Conservation (phyloP, 2,888 invertebrate genomes). For the Chrysolina americana region DNA sequence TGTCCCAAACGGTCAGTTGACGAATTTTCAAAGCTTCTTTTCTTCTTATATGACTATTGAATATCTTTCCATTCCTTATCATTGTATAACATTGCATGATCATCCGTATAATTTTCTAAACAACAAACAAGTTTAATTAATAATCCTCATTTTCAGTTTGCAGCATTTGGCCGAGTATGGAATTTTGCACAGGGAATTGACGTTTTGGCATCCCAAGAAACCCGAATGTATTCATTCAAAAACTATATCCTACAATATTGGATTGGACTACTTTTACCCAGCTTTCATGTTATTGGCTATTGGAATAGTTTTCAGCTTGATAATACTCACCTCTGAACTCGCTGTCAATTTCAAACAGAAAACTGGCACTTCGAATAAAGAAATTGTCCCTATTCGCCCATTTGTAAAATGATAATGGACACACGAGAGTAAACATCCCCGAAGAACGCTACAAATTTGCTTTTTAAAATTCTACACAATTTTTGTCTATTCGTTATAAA, state of each 20-base stretch:
- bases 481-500: no score
- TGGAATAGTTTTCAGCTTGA: constrained; percentile 58
- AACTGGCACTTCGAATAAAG: background rate
- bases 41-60: no score
- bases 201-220: constrained; percentile 62
- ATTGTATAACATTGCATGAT: no score
- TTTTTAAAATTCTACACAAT: no score
- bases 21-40: no score
- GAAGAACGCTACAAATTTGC: no score
- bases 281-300: constrained; percentile 55
- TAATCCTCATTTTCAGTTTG: constrained; percentile 53
- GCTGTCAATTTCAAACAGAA: constrained; percentile 20
- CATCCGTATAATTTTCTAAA: background rate
- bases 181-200: constrained; percentile 56
- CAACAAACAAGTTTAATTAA: background rate
- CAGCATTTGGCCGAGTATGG: constrained; percentile 62
- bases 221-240: constrained; percentile 60
- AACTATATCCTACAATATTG: constrained; percentile 55
- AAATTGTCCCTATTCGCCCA: background rate
- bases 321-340: constrained; percentile 48
- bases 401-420: constrained; percentile 16
- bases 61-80: no score
- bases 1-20: no score
- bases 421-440: no score
- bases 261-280: constrained; percentile 62